Base-by-base conservation (phyloP, 2,797 vertebrate genomes). In the Malacoctenus gilli region DNA sequence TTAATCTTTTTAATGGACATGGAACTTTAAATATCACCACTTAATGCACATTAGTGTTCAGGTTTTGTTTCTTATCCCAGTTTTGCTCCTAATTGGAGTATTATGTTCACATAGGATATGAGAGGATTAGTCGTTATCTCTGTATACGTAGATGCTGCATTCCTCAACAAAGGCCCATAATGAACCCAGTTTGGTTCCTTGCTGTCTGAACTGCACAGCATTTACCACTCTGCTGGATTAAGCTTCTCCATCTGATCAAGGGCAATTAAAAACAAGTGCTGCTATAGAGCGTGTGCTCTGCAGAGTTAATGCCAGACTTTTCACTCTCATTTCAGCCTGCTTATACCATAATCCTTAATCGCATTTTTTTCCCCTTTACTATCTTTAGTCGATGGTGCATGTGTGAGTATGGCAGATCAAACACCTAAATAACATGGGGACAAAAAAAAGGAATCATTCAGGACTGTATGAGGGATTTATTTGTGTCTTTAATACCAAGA, bases 1-100 rank as follows among this genome's bases (percentile, higher is more conserved):
- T 42, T 30, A 5, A 43, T 50, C 13, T 23, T 10, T 52, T 47
- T 56, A n/a, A 37, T 23, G 31, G 14, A 8, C 21, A 22, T 38
- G 14, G n/a, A 41, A 22, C 15, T 37, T 25, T 25, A 10, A 47
- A 12, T 8, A 15, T 52, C 44, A 63, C 41, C 14, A 47, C 7
- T 48, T 31, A 21, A 4, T 31, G 12, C 34, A 51, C 9, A 9
- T 28, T 59, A 44, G 25, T 8, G 32, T 1, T 14, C 21, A 23
- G 0, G 20, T 58, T 43, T 12, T 37, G 16, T 39, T 4, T 36
- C 5, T 36, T 36, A 12, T 14, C 14, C 34, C 13, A 14, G 15
- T 36, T 14, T 36, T 7, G 7, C 3, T 36, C 5, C 8, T 36
- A 28, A 28, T 28, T 28, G 25, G 4, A 36, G 7, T 36, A n/a